These are phyloP conservation scores for Caradrina kadenii DNA, from an alignment of 2,888 invertebrate genomes.

Conservation along the genomic window DNA sequence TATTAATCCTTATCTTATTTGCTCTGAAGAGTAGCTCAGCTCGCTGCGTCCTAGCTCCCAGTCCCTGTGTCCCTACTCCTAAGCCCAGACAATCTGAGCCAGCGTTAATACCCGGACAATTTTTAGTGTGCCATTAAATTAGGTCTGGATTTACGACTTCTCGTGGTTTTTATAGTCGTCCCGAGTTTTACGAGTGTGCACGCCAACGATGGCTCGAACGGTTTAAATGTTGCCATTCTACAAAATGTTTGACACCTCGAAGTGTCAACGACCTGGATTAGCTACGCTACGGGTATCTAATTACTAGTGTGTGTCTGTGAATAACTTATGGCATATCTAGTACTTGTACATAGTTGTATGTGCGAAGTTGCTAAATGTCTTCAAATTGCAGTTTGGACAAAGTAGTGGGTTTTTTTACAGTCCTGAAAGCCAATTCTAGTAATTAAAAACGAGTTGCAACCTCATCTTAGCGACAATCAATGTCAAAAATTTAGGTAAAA, in stretches of 20 bases:
- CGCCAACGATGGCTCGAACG: conserved; percentile 43
- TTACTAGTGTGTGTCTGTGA: conserved; percentile 6
- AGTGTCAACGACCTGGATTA: conserved; percentile 28
- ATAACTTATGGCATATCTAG: neutral
- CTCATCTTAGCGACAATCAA: too few relatives aligned
- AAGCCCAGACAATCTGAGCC: conserved; percentile 33
- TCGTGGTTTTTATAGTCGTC: conserved; percentile 62
- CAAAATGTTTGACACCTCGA: conserved; percentile 47
- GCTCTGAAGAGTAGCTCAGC: conserved; percentile 13
- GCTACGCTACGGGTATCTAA: conserved; percentile 4
- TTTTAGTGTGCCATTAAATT: conserved; percentile 61
- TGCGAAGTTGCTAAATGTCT: neutral
- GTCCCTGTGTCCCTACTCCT: neutral
- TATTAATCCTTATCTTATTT: neutral
- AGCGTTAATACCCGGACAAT: conserved; percentile 46
- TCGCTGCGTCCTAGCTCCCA: neutral
- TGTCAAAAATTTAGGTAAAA: too few relatives aligned
- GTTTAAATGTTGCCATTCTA: conserved; percentile 48
- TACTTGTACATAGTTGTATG: neutral
- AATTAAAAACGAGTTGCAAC: too few relatives aligned
- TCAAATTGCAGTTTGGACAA: too few relatives aligned
- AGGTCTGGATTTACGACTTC: conserved; percentile 58
- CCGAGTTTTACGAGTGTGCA: conserved; percentile 57
- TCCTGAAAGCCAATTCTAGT: too few relatives aligned
- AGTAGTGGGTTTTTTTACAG: too few relatives aligned